Percentiles rank a stretch among this genome's conserved stretches.
phyloP scores from a whole-genome alignment of 2,888 invertebrate genomes.

The Trichogramma dendrolimi region DNA sequence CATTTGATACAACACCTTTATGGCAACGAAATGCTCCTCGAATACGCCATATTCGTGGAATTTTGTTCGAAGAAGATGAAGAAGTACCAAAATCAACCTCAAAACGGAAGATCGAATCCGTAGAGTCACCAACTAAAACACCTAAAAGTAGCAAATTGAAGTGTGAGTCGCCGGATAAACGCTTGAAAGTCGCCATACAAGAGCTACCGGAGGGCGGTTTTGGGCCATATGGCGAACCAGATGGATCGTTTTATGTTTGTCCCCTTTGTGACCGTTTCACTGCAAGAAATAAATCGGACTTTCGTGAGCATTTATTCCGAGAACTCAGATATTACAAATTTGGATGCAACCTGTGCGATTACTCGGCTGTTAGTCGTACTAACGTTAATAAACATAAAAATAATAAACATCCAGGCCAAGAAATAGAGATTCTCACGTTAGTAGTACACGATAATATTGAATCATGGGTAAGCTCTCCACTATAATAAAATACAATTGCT shows the following conservation, averaged over 20 bases:
- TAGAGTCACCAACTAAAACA: constrained; percentile 30
- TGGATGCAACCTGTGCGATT: constrained; percentile 51
- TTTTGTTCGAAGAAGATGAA: constrained; percentile 57
- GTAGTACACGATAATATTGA: constrained; percentile 54
- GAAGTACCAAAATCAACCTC: constrained; percentile 32
- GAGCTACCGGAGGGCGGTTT: constrained; percentile 25
- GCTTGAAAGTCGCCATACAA: constrained; percentile 11
- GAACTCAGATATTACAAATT: constrained; percentile 67
- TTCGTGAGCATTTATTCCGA: constrained; percentile 65
- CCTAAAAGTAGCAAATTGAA: constrained; percentile 30
- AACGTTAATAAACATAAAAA: constrained; percentile 57
- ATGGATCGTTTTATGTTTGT: constrained; percentile 59
- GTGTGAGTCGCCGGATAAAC: constrained; percentile 32
- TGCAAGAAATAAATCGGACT: constrained; percentile 58
- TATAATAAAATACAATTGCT: constrained; percentile 17
- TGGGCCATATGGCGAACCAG: constrained; percentile 55
- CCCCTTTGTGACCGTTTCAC: constrained; percentile 60
- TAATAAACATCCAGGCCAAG: constrained; percentile 50
- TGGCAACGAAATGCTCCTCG: constrained; percentile 60
- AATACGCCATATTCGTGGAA: constrained; percentile 60
- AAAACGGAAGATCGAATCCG: constrained; percentile 12
- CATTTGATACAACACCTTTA: constrained; percentile 59
- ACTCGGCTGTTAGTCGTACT: constrained; percentile 57
- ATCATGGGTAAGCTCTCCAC: constrained; percentile 53
- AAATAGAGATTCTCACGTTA: constrained; percentile 41